These are phyloP conservation scores for Archaeoteleia sp. DNA, from an alignment of 2,888 invertebrate species.

Conservation along the genomic window DNA sequence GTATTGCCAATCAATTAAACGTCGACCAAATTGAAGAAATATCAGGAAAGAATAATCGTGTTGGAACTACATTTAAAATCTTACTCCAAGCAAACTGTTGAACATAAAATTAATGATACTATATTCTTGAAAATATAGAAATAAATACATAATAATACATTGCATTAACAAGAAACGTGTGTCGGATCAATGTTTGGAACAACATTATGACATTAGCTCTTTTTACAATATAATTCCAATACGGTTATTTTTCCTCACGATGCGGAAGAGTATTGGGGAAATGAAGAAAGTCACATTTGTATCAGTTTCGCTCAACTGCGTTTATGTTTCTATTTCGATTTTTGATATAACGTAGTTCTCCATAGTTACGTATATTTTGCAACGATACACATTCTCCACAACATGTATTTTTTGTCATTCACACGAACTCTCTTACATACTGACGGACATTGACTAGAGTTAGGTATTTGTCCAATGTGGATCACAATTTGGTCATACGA, in stretches of 20 bases:
- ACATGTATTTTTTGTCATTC: slow-evolving; percentile 17
- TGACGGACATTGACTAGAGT: slow-evolving; percentile 52
- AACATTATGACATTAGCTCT: too few relatives aligned
- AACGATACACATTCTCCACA: slow-evolving; percentile 21
- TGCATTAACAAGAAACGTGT: too few relatives aligned
- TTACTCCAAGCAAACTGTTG: too few relatives aligned
- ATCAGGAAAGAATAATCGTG: too few relatives aligned
- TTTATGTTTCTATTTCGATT: slow-evolving; percentile 40
- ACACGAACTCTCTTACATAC: slow-evolving; percentile 13
- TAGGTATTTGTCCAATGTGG: slow-evolving; percentile 41
- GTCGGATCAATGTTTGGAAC: too few relatives aligned
- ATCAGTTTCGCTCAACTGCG: slow-evolving; percentile 41
- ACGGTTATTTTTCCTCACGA: neutral
- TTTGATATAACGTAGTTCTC: slow-evolving; percentile 25
- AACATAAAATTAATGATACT: too few relatives aligned
- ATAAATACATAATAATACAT: too few relatives aligned
- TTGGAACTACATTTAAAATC: too few relatives aligned
- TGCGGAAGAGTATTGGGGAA: neutral
- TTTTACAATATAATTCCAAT: too few relatives aligned
- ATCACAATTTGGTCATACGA: slow-evolving; percentile 29
- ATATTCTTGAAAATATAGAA: too few relatives aligned
- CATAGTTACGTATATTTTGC: slow-evolving; percentile 35
- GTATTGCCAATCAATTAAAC: too few relatives aligned
- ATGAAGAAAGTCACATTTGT: neutral
- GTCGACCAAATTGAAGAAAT: too few relatives aligned